Evolutionary conservation across 2,888 invertebrate species (phyloP).

Genomic region (Leucoma salicis): DNA sequence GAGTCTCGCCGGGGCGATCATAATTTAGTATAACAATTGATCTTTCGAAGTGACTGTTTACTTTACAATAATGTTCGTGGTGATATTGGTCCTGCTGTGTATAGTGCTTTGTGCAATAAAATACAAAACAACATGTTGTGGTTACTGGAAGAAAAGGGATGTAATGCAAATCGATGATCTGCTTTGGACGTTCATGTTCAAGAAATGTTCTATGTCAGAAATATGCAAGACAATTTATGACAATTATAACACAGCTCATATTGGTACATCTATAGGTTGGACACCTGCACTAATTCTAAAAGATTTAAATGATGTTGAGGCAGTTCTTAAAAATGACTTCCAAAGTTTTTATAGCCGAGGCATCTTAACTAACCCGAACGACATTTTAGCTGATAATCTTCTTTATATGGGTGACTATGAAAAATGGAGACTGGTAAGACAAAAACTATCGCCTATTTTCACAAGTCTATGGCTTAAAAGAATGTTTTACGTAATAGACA

Average conservation of each 20-base stretch:
- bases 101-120: constrained; percentile 21
- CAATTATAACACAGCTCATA: constrained; percentile 34
- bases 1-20: too few species aligned
- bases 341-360: constrained; percentile 57
- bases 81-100: too few species aligned
- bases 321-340: constrained; percentile 52
- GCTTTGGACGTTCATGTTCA: constrained; percentile 43
- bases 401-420: constrained; percentile 51
- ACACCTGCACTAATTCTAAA: constrained; percentile 48
- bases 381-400: constrained; percentile 53
- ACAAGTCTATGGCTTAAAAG: constrained; percentile 59
- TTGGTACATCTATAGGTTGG: constrained; percentile 46
- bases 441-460: constrained; percentile 63
- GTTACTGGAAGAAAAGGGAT: constrained; percentile 57
- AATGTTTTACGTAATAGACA: constrained; percentile 61
- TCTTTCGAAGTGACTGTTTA: too few species aligned
- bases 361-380: constrained; percentile 43
- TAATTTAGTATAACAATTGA: too few species aligned
- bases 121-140: constrained; percentile 23
- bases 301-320: constrained; percentile 52
- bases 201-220: constrained; percentile 50
- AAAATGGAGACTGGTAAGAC: constrained; percentile 61
- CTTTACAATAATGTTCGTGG: constrained; percentile 18
- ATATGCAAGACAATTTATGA: constrained; percentile 51
- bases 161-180: constrained; percentile 42